Base-by-base conservation (phyloP, 2,888 invertebrate species). In the Dolomedes plantarius region DNA sequence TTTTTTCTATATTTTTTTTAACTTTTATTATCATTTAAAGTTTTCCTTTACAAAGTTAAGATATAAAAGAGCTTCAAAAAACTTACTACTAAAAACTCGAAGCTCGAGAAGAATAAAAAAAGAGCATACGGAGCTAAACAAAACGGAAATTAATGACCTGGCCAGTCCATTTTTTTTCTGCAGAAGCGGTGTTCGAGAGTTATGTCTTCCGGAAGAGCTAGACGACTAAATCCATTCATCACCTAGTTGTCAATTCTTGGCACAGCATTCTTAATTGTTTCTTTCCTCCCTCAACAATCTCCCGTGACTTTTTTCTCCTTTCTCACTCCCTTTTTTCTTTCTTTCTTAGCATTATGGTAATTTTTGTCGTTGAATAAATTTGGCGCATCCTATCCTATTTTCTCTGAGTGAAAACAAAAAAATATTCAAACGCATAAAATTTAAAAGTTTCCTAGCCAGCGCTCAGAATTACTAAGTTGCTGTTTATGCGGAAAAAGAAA, bases 71-170 rank as follows among this genome's bases (percentile, higher is more conserved):
- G 19, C 19, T 72, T 76, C 72, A 62, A 77, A 7, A 81, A 81
- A 74, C 68, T 81, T 74, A 69, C 81, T 69, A 68, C 62, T 50
- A 77, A 39, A 39, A 68, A 65, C 75, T 83, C 67, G 41, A 28
- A 72, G 71, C 31, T 65, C 28, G 36, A 72, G 64, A 74, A 41
- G 64, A 72, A 80, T 56, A 32, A 56, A 76, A 82, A 27, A 85
- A 74, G 73, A 73, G 64, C 73, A 68, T 67, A 78, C 41, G 68
- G 69, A 28, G 78, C 73, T 78, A 85, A 85, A 85, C 85, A 85
- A 85, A 85, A 85, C 85, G 85, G 85, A 85, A 78, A 85, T 85
- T 85, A 85, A 85, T 85, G 85, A 85, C 67, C 73, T 62, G 39
- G 78, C 77, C 64, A 77, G 77, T 85, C 71, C 67, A 69, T 78